phyloP scores from a whole-genome alignment of 2,888 invertebrate genomes.

The Ceriagrion tenellum region DNA sequence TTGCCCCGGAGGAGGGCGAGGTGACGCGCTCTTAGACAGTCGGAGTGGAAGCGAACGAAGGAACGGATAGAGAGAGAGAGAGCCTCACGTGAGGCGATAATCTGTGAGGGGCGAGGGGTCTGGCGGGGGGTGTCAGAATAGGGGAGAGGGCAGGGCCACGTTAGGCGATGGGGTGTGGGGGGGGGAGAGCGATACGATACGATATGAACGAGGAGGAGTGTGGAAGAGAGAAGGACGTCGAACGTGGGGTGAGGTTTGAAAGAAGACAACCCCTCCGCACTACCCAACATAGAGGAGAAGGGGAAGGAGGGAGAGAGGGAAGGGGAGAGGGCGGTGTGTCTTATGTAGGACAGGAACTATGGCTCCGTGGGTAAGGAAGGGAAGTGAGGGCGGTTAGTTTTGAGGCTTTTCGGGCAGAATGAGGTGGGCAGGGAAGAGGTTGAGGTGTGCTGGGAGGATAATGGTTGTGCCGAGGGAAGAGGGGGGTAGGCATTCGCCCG shows the following conservation, averaged over 20 bases:
- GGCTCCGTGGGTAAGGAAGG: conserved; percentile 33
- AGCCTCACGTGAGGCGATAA: neutral
- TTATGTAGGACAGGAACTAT: conserved; percentile 45
- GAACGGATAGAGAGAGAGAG: no score
- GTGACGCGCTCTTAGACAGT: no score
- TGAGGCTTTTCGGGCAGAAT: neutral
- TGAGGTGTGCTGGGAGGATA: neutral
- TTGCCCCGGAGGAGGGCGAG: neutral
- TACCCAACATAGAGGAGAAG: no score
- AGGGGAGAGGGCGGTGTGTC: neutral
- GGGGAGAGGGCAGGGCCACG: no score
- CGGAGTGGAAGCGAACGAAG: neutral
- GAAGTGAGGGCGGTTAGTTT: neutral
- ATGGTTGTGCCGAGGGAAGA: neutral
- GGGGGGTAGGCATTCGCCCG: neutral
- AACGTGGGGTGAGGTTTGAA: no score
- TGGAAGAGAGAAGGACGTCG: neutral
- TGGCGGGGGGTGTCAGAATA: neutral
- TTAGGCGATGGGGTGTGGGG: neutral
- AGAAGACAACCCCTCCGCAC: neutral
- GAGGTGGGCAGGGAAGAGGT: neutral
- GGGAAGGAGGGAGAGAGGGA: no score
- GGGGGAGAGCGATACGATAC: no score
- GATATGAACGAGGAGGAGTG: neutral
- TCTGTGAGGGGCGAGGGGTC: neutral